phyloP scores from a whole-genome alignment of 2,888 invertebrate species.

The Branchellion lobata region DNA sequence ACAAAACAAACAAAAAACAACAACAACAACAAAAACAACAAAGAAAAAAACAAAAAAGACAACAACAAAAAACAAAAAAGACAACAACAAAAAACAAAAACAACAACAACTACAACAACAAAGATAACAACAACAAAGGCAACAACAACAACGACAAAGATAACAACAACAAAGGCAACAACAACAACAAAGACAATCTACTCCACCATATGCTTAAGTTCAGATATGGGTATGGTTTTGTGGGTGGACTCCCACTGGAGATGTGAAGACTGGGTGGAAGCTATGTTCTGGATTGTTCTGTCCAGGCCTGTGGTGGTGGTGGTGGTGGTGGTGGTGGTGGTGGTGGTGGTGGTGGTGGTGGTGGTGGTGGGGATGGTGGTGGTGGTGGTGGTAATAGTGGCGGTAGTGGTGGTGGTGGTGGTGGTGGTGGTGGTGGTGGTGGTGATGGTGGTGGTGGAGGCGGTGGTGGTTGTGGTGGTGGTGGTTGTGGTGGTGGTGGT shows the following conservation, averaged over 20 bases:
- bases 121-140: not conserved
- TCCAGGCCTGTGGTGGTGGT: conserved; percentile 8
- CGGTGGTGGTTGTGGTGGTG: not conserved
- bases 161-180: not conserved
- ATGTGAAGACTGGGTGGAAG: not conserved
- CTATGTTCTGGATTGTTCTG: not conserved
- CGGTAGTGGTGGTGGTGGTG: conserved; percentile 4
- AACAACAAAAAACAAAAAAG: not conserved
- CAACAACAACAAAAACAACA: not conserved
- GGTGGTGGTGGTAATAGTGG: conserved; percentile 47
- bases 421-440: not conserved
- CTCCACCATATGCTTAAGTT: no score
- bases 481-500: conserved; percentile 5
- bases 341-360: conserved; percentile 49
- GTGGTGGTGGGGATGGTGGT: conserved; percentile 49
- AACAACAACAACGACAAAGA: not conserved
- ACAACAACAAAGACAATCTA: not conserved
- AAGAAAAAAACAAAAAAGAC: not conserved
- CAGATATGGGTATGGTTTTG: no score
- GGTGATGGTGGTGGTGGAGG: not conserved
- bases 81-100: no score
- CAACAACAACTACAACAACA: no score
- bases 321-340: conserved; percentile 23
- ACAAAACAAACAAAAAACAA: no score
- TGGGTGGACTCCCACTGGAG: not conserved